Base-by-base conservation (phyloP, 2,888 invertebrate species). In the Eupithecia centaureata region DNA sequence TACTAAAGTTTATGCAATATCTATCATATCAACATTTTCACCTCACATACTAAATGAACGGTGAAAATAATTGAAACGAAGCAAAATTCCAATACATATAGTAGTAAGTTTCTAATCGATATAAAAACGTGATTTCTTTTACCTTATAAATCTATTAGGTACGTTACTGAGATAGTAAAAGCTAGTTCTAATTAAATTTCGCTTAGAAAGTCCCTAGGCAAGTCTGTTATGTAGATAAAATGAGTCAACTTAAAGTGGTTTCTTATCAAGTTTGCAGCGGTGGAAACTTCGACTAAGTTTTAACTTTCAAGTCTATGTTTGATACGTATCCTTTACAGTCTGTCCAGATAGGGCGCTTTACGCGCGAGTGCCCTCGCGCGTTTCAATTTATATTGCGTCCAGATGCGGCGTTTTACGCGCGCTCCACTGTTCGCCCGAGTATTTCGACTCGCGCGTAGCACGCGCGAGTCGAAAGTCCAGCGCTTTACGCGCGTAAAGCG, bases 141-240 rank as follows among this genome's bases (percentile, higher is more conserved):
- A 22, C 47, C 47, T 10, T 47, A 47, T 47, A 47, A 47, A 47
- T 22, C 18, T 18, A 10, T 18, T 47, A 47, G n/a, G 4, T 22
- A 47, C 18, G 4, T 22, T 4, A 47, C 10, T 3, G 7, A 47
- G 10, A 22, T 12, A 47, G 47, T 47, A 47, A 22, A 47, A 47
- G 47, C 47, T 22, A 22, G 47, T 47, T 22, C 22, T 22, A 47
- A 47, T 47, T 47, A 47, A 47, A 10, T 47, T 47, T 47, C 47
- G 47, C 47, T 47, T 47, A 47, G 47, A 47, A 47, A 47, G 47
- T 22, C 22, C 22, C 22, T 47, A 12, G 4, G 47, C 47, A 47
- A 47, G 47, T 47, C 22, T 47, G 22, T 12, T 38, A 38, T n/a
- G n/a, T 38, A 38, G n/a, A 38, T 38, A 22, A 22, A 51, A 13